Evolutionary conservation across 1,140 invertebrate genomes (phyloP).

Genomic region (Lethrus apterus): DNA sequence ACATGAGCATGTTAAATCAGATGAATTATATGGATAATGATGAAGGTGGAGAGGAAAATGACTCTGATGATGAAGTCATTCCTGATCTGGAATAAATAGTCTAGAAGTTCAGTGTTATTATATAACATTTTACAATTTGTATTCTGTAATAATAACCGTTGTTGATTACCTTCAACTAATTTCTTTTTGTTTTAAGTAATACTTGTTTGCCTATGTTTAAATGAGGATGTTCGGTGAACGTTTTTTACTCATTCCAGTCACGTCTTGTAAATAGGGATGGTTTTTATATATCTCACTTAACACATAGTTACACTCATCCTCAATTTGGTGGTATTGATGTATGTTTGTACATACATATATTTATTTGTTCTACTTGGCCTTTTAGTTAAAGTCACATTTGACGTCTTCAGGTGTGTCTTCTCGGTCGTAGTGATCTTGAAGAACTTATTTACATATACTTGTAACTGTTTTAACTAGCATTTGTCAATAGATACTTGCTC

Average conservation of each 20-base stretch:
- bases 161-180: neutral
- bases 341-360: too few relatives aligned
- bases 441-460: too few relatives aligned
- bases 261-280: neutral
- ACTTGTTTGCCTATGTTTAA: conserved; percentile 6
- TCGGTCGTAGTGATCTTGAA: too few relatives aligned
- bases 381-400: too few relatives aligned
- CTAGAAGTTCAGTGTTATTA: conserved; percentile 10
- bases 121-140: conserved; percentile 14
- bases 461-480: too few relatives aligned
- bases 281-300: too few relatives aligned
- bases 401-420: too few relatives aligned
- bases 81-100: conserved; percentile 35
- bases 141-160: conserved; percentile 9
- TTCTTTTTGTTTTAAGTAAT: conserved; percentile 14
- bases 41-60: conserved; percentile 28
- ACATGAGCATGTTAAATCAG: conserved; percentile 37
- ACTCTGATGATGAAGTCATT: conserved; percentile 41
- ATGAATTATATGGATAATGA: conserved; percentile 38
- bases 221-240: conserved; percentile 2
- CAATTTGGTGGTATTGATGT: too few relatives aligned
- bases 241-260: conserved; percentile 6
- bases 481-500: too few relatives aligned
- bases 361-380: too few relatives aligned
- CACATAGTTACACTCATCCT: too few relatives aligned